Percentiles rank a stretch among this genome's conserved stretches.
These are phyloP conservation scores for Tigriopus japonicus DNA, from an alignment of 1,140 invertebrate species.

Conservation along the genomic window DNA sequence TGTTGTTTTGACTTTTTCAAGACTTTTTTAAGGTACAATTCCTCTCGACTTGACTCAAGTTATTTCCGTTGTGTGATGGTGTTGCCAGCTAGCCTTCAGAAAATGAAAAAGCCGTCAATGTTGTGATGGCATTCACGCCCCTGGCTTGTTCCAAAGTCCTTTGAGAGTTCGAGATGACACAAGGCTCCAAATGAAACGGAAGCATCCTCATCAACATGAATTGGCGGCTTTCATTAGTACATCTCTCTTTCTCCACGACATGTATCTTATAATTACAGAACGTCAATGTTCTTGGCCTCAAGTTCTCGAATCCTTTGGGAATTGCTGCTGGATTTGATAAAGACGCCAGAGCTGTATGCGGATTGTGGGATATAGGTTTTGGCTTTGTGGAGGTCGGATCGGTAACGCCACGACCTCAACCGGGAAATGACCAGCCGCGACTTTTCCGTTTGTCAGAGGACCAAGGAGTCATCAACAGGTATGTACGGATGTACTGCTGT, in stretches of 20 bases:
- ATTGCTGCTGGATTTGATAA: slow-evolving; percentile 98
- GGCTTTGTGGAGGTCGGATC: slow-evolving; percentile 93
- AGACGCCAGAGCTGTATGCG: slow-evolving; percentile 69
- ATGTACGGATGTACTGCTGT: slow-evolving; percentile 10
- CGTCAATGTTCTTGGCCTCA: slow-evolving; percentile 43
- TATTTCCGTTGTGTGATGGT: no score
- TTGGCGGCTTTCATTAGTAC: not conserved
- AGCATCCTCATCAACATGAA: not conserved
- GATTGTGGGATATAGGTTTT: slow-evolving; percentile 67
- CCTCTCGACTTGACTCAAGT: no score
- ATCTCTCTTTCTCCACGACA: not conserved
- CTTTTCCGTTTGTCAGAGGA: slow-evolving; percentile 72
- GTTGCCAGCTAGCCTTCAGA: no score
- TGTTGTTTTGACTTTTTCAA: no score
- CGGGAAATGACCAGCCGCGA: slow-evolving; percentile 75
- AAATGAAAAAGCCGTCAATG: not conserved
- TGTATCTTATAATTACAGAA: slow-evolving; percentile 28
- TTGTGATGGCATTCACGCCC: not conserved
- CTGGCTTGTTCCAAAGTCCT: no score
- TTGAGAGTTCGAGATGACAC: not conserved
- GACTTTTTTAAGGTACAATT: no score
- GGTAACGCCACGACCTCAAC: slow-evolving; percentile 76
- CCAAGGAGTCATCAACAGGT: slow-evolving; percentile 77
- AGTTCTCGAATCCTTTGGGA: slow-evolving; percentile 73
- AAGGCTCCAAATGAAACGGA: slow-evolving; percentile 8